Base-by-base conservation (phyloP, 2,113 vertebrate genomes). In the Labrus mixtus region DNA sequence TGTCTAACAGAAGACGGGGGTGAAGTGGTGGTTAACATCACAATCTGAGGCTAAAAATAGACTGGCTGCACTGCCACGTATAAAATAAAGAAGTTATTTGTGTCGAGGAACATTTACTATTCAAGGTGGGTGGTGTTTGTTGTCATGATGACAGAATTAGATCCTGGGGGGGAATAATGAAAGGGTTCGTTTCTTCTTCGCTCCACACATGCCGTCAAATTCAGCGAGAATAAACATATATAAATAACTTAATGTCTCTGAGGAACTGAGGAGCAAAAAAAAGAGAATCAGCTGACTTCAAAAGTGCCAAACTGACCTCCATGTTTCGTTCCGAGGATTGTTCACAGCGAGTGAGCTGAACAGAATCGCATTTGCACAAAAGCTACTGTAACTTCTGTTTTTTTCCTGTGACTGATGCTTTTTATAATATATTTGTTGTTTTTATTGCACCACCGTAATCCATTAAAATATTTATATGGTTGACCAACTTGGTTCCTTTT, bases 331-430 rank as follows among this genome's bases (percentile, higher is more conserved):
- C 93, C 90, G 91, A 93, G 92, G 68, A 70, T 85, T 85, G 61
- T 82, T 81, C 57, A 62, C 70, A 55, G 68, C 92, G 94, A 89
- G 89, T 90, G 77, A 72, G 48, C 73, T 62, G 67, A 84, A 83
- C 79, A 59, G n/a, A 87, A 90, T 78, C 84, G 86, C 92, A 81
- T 94, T 91, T 96, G 96, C 95, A 95, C 96, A 95, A 94, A 94
- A 96, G 93, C 96, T 96, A 95, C 97, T 99, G 96, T 96, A 98
- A 98, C 96, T 97, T 97, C 89, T 96, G 96, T 97, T 95, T 94
- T 89, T 86, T 83, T 94, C 92, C 93, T 95, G 95, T 98, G 97
- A 95, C 95, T 95, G 97, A 96, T 95, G 96, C 97, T 97, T 98
- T 96, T 94, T 96, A 96, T 91, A 33, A 41, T 41, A 41, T 93